Percentiles rank a stretch among this genome's conserved stretches.
Evolutionary conservation across 2,888 invertebrate species (phyloP).

Genomic region (Selenia dentaria): DNA sequence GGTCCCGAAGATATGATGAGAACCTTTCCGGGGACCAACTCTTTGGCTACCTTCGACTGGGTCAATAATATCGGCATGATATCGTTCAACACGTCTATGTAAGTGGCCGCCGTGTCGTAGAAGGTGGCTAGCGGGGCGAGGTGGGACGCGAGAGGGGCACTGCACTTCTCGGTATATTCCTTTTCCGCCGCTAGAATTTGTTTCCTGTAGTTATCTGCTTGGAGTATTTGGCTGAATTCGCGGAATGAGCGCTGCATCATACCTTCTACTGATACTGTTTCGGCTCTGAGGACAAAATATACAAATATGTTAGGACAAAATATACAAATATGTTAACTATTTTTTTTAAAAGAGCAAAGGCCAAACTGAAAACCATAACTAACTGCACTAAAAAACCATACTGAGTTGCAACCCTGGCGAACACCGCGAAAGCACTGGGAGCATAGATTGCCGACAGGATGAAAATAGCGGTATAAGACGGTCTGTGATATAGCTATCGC

Average conservation of each 20-base stretch:
- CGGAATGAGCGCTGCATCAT: constrained; percentile 97
- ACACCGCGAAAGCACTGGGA: no score
- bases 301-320: no score
- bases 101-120: constrained; percentile 86
- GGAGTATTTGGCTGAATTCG: constrained; percentile 86
- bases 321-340: no score
- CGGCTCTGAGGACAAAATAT: constrained; percentile 88
- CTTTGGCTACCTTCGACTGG: constrained; percentile 85
- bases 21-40: constrained; percentile 89
- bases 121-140: constrained; percentile 87
- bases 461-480: no score
- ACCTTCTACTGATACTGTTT: constrained; percentile 95
- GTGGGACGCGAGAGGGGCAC: constrained; percentile 82
- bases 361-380: no score
- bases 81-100: constrained; percentile 83
- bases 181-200: constrained; percentile 87
- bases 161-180: constrained; percentile 80
- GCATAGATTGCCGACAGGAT: no score
- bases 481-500: no score
- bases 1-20: constrained; percentile 88
- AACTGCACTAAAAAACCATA: no score
- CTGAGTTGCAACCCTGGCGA: no score
- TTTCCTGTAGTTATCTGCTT: constrained; percentile 86
- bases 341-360: no score
- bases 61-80: constrained; percentile 81